Evolutionary conservation across 2,797 vertebrate genomes (phyloP).

Genomic region (Botia almorhae): DNA sequence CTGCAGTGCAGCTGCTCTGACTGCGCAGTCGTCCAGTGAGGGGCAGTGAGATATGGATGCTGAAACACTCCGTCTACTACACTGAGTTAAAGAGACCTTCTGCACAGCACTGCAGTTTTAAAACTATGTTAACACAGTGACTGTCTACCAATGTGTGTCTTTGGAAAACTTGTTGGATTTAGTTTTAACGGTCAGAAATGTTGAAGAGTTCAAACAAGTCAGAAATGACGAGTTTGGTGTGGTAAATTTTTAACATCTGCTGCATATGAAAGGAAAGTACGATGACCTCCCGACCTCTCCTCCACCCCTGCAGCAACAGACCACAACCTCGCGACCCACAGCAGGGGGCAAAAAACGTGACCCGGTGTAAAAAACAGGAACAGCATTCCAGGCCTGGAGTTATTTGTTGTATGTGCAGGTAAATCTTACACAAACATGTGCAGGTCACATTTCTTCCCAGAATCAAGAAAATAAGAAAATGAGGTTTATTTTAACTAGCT

Average conservation of each 20-base stretch:
- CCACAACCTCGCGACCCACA: conserved; percentile 5
- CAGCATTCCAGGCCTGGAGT: not conserved
- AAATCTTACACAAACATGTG: not conserved
- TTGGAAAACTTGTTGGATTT: conserved; percentile 4
- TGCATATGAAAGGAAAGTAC: not conserved
- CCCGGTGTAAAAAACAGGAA: conserved; percentile 5
- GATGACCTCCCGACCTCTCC: not conserved
- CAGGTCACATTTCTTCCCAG: not conserved
- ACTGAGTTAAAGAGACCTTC: not conserved
- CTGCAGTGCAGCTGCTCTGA: not conserved
- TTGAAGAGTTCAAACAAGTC: not conserved
- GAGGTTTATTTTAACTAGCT: not conserved
- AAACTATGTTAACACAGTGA: conserved; percentile 18
- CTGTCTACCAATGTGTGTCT: not conserved
- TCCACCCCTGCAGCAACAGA: not conserved
- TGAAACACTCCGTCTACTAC: too few relatives aligned
- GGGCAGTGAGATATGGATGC: not conserved
- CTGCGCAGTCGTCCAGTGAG: not conserved
- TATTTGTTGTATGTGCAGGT: not conserved
- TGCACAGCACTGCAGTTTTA: not conserved
- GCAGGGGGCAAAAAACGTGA: not conserved
- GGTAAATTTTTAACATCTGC: conserved; percentile 15
- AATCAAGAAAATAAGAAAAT: not conserved
- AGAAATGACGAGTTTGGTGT: not conserved
- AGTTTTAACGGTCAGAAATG: conserved; percentile 12